Evolutionary conservation across 2,113 vertebrate species (phyloP).

Genomic region (Chascanopsetta lugubris): DNA sequence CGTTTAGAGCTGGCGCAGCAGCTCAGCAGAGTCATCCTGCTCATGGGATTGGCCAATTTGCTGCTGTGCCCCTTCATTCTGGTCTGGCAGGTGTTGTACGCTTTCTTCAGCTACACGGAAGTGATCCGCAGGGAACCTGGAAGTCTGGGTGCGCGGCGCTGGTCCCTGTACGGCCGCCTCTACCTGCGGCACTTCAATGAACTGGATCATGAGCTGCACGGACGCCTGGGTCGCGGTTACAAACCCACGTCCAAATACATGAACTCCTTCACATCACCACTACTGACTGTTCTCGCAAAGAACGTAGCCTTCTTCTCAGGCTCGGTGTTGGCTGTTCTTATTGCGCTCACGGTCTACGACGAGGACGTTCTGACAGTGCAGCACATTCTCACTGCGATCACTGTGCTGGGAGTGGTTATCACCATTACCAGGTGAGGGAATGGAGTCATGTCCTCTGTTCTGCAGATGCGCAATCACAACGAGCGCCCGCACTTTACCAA

Average conservation of each 20-base stretch:
- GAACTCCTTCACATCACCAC: constrained; percentile 97
- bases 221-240: constrained; percentile 93
- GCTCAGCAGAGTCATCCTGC: constrained; percentile 92
- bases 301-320: constrained; percentile 97
- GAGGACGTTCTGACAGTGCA: constrained; percentile 96
- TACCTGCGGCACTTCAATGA: constrained; percentile 98
- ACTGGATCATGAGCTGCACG: constrained; percentile 94
- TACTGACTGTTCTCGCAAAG: constrained; percentile 93
- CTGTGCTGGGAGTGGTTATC: constrained; percentile 92
- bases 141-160: constrained; percentile 94
- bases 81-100: constrained; percentile 98
- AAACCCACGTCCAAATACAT: constrained; percentile 98
- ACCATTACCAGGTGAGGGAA: constrained; percentile 91
- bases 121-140: constrained; percentile 95
- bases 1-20: constrained; percentile 94
- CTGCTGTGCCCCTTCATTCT: constrained; percentile 96
- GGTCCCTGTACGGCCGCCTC: constrained; percentile 94
- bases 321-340: constrained; percentile 96
- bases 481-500: background rate
- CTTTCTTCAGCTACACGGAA: constrained; percentile 98
- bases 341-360: constrained; percentile 96
- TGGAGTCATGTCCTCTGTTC: background rate
- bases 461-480: no score
- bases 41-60: constrained; percentile 97
- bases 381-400: constrained; percentile 95